These are phyloP conservation scores for Falco berigora DNA, from an alignment of 2,797 vertebrate genomes.

Conservation along the genomic window DNA sequence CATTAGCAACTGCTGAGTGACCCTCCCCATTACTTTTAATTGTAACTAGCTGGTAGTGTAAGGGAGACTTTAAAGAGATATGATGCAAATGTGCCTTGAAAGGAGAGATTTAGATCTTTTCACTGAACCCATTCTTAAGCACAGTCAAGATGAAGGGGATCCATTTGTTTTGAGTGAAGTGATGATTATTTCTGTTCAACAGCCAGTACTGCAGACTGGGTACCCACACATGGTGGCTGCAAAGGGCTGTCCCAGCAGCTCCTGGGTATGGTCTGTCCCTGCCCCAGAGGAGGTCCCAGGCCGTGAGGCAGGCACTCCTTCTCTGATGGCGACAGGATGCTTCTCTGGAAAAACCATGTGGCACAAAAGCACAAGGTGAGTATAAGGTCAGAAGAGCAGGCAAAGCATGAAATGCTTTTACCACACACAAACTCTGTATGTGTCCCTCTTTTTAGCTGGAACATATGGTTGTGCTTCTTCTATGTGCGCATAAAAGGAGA, in stretches of 20 bases:
- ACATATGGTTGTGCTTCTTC: background rate
- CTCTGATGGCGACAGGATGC: background rate
- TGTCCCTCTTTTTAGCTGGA: background rate
- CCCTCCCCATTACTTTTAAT: background rate
- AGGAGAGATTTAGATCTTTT: background rate
- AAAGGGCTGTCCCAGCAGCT: background rate
- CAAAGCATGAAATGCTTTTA: background rate
- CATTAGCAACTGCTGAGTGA: background rate
- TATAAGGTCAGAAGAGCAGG: background rate
- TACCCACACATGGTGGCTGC: background rate
- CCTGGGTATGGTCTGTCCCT: accelerated
- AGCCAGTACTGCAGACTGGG: background rate
- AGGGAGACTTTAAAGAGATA: background rate
- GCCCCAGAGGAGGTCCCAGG: accelerated
- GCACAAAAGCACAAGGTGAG: background rate
- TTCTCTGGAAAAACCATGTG: background rate
- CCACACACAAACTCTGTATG: too few species aligned
- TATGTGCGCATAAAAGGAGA: background rate
- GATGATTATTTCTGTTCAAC: background rate
- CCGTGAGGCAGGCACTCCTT: accelerated
- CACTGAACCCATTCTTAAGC: background rate
- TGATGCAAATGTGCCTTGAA: background rate
- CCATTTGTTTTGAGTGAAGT: background rate
- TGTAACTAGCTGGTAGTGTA: background rate
- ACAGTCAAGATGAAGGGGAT: background rate